These are phyloP conservation scores for Mobula hypostoma DNA, from an alignment of 2,113 vertebrate species.

Conservation along the genomic window DNA sequence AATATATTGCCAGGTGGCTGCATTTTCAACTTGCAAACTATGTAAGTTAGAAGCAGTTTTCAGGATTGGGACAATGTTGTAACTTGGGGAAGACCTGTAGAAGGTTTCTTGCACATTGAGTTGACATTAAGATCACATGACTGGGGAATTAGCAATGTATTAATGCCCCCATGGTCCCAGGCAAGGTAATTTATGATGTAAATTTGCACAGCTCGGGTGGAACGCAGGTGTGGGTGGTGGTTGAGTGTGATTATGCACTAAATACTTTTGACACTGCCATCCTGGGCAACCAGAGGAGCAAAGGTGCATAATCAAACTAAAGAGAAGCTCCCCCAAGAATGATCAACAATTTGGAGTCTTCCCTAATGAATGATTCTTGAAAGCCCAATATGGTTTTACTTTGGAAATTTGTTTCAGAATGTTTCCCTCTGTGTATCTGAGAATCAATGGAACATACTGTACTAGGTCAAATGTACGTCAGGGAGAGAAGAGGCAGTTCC, in stretches of 20 bases:
- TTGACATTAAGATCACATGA: neutral
- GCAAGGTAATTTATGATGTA: neutral
- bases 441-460: neutral
- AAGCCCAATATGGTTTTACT: neutral
- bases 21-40: no score
- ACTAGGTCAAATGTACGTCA: neutral
- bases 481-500: neutral
- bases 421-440: neutral
- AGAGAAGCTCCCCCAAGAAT: neutral
- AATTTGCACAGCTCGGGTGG: neutral
- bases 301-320: neutral
- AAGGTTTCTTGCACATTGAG: neutral
- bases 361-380: no score
- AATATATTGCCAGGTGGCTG: no score
- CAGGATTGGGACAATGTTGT: neutral
- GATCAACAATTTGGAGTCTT: neutral
- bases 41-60: no score
- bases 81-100: neutral
- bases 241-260: no score
- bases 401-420: neutral
- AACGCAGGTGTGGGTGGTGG: no score
- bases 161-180: neutral
- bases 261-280: neutral
- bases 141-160: neutral
- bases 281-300: no score